Evolutionary conservation across 2,797 vertebrate species (phyloP).

Genomic region (Neomorphus geoffroyi): DNA sequence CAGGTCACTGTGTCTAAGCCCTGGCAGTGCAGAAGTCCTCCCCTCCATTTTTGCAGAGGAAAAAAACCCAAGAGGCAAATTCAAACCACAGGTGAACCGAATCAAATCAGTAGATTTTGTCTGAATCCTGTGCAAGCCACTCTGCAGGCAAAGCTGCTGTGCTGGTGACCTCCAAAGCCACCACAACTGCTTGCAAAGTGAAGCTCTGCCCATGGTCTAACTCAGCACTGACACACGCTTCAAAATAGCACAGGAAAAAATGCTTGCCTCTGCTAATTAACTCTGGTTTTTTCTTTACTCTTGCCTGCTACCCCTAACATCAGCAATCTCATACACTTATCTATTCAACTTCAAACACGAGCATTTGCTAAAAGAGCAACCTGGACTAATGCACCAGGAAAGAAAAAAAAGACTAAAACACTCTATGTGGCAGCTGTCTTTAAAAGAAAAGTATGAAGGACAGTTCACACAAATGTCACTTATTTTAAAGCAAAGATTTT

Average conservation of each 20-base stretch:
- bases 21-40: not conserved
- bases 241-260: not conserved
- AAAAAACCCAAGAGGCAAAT: not conserved
- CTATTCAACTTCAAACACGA: not conserved
- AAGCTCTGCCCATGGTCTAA: not conserved
- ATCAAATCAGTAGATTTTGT: not conserved
- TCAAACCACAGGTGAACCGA: not conserved
- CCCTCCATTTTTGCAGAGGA: accelerated
- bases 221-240: not conserved
- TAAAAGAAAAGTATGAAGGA: too few relatives aligned
- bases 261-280: not conserved
- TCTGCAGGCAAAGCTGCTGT: not conserved
- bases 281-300: not conserved
- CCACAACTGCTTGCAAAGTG: not conserved
- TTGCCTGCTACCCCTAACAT: not conserved
- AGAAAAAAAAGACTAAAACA: not conserved
- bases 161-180: not conserved
- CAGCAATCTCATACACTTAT: not conserved
- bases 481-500: slow-evolving; percentile 41
- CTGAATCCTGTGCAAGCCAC: not conserved
- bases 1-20: not conserved
- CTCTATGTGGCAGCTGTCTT: not conserved
- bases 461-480: not conserved
- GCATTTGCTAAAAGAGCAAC: not conserved
- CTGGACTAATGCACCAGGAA: not conserved